Base-by-base conservation (phyloP, 2,888 invertebrate species). In the Agriopis leucophaearia region DNA sequence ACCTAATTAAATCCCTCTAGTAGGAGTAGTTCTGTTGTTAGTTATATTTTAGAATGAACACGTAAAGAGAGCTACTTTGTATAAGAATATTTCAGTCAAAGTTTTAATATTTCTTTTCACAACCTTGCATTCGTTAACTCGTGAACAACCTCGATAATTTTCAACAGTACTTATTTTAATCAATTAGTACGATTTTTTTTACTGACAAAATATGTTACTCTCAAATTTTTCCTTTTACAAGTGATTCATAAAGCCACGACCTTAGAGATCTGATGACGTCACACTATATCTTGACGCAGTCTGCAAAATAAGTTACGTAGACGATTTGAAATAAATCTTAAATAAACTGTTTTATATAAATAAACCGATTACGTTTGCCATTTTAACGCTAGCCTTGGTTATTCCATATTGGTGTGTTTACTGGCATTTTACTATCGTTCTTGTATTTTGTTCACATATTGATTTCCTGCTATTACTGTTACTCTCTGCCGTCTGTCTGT, bases 201-300 rank as follows among this genome's bases (percentile, higher is more conserved):
- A 38, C 15, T 9, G 27, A 2, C 15, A 38, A 38, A 54, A 54
- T 0, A 27, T 44, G 12, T 51, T 35, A 15, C 35, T 45, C 45
- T 12, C 9, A n/a, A 55, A 18, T 27, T 57, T 55, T 57, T 57
- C 45, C 15, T 10, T n/a, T 56, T 56, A 42, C 27, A 18, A 13
- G 55, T 44, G 55, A 56, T 18, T 55, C 55, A 55, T 42, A 40
- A 45, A 56, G 44, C 27, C 56, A n/a, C 35, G 57, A 57, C 57
- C 45, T 57, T 56, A 44, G 44, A 12, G 56, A 44, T 56, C 44
- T 36, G 38, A 48, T 63, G 62, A 63, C 62, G 55, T 63, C 62
- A 55, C 36, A 15, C n/a, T 47, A 16, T 38, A 47, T 36, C 55
- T 36, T 54, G 16, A 12, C 54, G 45, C 35, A 38, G 52, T 45